A percentile compares a stretch with the other conserved stretches of the same genome.
Evolutionary conservation across 2,113 vertebrate species (phyloP).

Genomic region (Laterallus jamaicensis): DNA sequence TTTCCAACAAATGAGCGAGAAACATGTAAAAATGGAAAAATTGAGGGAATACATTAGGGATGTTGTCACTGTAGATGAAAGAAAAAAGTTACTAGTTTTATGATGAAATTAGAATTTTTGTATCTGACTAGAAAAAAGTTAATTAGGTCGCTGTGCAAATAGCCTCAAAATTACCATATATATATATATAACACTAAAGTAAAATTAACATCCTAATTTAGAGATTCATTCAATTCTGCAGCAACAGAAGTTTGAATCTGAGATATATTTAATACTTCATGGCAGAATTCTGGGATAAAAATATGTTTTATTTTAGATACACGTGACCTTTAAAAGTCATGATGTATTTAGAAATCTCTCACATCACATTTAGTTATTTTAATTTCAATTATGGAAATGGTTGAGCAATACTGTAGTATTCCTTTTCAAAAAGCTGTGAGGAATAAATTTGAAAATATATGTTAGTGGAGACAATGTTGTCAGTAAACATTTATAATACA

Average conservation of each 20-base stretch:
- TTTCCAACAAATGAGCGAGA: neutral
- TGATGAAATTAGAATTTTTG: neutral
- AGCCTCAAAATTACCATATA: neutral
- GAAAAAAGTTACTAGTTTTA: neutral
- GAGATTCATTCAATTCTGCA: neutral
- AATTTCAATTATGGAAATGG: accelerated
- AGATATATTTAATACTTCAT: neutral
- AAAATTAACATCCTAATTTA: neutral
- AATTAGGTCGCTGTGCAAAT: neutral
- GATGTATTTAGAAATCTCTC: neutral
- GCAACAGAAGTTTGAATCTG: neutral
- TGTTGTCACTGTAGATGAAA: neutral
- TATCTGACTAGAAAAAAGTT: neutral
- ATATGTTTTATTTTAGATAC: neutral
- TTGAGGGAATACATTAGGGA: accelerated
- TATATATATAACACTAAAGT: neutral
- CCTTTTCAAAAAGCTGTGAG: neutral
- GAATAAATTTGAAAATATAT: neutral
- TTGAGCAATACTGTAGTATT: neutral
- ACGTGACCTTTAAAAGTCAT: neutral
- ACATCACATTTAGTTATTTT: neutral
- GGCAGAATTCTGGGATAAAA: neutral
- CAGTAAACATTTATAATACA: neutral
- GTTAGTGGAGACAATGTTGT: neutral
- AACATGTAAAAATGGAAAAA: accelerated